These are phyloP conservation scores for Parnassius glacialis DNA, from an alignment of 2,888 invertebrate species.

Conservation along the genomic window DNA sequence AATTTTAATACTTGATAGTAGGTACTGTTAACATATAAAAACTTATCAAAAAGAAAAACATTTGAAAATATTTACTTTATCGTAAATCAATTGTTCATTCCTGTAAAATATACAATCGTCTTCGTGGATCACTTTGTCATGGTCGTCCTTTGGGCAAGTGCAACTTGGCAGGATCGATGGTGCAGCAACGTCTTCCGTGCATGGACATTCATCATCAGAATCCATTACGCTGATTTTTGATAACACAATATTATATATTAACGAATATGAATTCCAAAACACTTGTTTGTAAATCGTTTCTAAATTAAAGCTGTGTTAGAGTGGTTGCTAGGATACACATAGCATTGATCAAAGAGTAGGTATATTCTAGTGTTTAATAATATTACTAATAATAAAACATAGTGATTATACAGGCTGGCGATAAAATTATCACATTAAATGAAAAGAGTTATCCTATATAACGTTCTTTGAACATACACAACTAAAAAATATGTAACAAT, in stretches of 20 bases:
- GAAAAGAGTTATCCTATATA: no score
- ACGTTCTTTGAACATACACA: no score
- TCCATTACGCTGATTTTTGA: slow-evolving; percentile 23
- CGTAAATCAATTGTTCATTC: slow-evolving; percentile 56
- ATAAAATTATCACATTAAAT: no score
- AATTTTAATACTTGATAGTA: no score
- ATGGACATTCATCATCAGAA: slow-evolving; percentile 41
- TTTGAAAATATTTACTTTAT: slow-evolving; percentile 44
- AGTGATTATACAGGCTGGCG: no score
- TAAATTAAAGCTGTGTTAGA: slow-evolving; percentile 7
- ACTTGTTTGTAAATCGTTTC: slow-evolving; percentile 3
- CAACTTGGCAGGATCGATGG: slow-evolving; percentile 42
- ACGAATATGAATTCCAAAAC: slow-evolving; percentile 4
- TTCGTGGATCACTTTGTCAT: slow-evolving; percentile 55
- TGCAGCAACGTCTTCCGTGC: slow-evolving; percentile 42
- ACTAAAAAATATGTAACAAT: no score
- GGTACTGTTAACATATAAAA: no score
- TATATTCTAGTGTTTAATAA: no score
- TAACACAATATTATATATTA: background rate
- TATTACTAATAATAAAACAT: no score
- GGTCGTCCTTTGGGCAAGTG: slow-evolving; percentile 56
- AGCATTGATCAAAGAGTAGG: slow-evolving; percentile 36
- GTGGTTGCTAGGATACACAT: slow-evolving; percentile 28
- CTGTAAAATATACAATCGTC: slow-evolving; percentile 56
- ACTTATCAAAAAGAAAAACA: no score